These are phyloP conservation scores for Panurus biarmicus DNA, from an alignment of 2,113 vertebrate species.

Conservation along the genomic window DNA sequence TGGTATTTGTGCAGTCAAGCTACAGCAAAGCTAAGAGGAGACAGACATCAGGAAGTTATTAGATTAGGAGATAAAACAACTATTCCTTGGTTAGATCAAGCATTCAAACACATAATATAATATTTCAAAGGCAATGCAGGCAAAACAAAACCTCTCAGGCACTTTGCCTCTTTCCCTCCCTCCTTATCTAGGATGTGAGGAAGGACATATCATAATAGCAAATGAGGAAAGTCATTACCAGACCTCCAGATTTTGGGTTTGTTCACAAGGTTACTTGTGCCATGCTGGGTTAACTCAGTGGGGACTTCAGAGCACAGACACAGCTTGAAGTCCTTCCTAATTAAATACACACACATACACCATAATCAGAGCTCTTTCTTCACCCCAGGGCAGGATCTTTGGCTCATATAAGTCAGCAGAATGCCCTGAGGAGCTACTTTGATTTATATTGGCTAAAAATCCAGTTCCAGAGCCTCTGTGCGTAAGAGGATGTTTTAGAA, in stretches of 20 bases:
- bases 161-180: neutral
- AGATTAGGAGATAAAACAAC: slow-evolving; percentile 8
- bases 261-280: neutral
- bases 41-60: slow-evolving; percentile 8
- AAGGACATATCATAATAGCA: neutral
- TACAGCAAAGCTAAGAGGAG: slow-evolving; percentile 13
- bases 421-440: neutral
- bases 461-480: neutral
- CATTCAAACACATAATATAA: neutral
- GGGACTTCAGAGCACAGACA: neutral
- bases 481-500: neutral
- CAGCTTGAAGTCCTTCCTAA: neutral
- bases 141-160: neutral
- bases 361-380: neutral
- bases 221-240: neutral
- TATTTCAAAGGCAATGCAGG: neutral
- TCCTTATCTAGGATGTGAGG: neutral
- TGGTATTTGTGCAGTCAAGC: neutral
- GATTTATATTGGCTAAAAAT: neutral
- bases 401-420: neutral
- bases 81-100: neutral
- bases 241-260: neutral
- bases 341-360: neutral
- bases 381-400: neutral
- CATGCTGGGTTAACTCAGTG: neutral